phyloP scores from a whole-genome alignment of 2,888 invertebrate genomes.

The Chydorus sphaericus region DNA sequence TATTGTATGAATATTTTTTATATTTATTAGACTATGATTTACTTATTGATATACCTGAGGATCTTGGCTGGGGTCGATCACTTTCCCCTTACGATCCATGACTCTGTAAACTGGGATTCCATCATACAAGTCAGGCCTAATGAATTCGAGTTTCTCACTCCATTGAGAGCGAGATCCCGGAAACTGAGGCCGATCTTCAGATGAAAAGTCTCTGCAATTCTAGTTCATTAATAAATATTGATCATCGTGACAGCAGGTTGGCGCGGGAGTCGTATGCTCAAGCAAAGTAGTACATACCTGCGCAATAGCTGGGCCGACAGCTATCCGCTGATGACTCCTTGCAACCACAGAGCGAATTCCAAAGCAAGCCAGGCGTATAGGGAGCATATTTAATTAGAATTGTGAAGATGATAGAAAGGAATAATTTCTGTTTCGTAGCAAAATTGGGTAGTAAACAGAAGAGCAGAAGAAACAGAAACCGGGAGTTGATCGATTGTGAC shows the following conservation, averaged over 20 bases:
- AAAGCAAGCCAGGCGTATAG: neutral
- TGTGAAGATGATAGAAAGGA: too few species aligned
- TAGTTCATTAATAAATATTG: neutral
- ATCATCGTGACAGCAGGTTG: too few species aligned
- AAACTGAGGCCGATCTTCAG: conserved; percentile 27
- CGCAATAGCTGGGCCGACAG: neutral
- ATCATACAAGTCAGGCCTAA: conserved; percentile 37
- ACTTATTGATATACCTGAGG: conserved; percentile 30
- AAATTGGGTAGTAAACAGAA: too few species aligned
- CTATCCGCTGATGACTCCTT: neutral
- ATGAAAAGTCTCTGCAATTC: neutral
- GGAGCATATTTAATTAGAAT: too few species aligned
- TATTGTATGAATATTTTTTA: conserved; percentile 22
- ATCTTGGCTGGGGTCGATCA: conserved; percentile 33
- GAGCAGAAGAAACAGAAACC: too few species aligned
- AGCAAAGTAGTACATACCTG: neutral
- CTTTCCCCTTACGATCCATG: conserved; percentile 53
- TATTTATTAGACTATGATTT: neutral
- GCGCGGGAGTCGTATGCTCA: too few species aligned
- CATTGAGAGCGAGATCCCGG: conserved; percentile 46
- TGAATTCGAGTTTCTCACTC: conserved; percentile 43
- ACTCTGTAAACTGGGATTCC: conserved; percentile 59
- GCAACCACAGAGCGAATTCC: neutral
- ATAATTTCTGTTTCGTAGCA: too few species aligned
- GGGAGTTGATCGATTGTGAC: too few species aligned